phyloP scores from a whole-genome alignment of 2,797 vertebrate species.

The Psittacula derbiana region DNA sequence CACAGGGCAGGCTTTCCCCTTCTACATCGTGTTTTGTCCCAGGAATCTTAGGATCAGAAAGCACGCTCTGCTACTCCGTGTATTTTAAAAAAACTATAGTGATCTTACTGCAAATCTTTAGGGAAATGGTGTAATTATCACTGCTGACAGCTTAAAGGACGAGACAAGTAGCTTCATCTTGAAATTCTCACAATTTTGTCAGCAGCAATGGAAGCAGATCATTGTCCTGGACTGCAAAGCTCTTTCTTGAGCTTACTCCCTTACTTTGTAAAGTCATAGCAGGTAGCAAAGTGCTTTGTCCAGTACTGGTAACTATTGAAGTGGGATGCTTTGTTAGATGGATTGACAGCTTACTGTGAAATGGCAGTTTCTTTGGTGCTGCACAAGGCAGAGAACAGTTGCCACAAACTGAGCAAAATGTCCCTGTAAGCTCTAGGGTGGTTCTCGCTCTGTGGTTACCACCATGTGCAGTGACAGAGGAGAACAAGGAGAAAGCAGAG shows the following conservation, averaged over 20 bases:
- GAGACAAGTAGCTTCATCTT: not conserved
- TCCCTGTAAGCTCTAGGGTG: not conserved
- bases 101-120: not conserved
- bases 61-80: not conserved
- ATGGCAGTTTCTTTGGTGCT: not conserved
- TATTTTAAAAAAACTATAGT: not conserved
- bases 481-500: not conserved
- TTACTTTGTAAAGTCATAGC: not conserved
- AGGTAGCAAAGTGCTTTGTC: not conserved
- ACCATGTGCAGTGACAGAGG: not conserved
- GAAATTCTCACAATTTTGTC: not conserved
- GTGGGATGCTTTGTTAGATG: not conserved
- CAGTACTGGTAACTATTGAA: not conserved
- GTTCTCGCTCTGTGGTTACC: not conserved
- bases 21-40: not conserved
- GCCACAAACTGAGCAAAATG: not conserved
- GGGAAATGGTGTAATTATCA: not conserved
- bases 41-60: not conserved
- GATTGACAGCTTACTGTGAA: not conserved
- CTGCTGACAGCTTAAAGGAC: not conserved
- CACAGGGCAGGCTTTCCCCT: not conserved
- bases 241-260: not conserved
- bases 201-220: not conserved
- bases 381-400: not conserved
- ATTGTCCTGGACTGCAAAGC: not conserved